Conservation (phyloP, 2,888 invertebrate species). For the Troilus luridus region DNA sequence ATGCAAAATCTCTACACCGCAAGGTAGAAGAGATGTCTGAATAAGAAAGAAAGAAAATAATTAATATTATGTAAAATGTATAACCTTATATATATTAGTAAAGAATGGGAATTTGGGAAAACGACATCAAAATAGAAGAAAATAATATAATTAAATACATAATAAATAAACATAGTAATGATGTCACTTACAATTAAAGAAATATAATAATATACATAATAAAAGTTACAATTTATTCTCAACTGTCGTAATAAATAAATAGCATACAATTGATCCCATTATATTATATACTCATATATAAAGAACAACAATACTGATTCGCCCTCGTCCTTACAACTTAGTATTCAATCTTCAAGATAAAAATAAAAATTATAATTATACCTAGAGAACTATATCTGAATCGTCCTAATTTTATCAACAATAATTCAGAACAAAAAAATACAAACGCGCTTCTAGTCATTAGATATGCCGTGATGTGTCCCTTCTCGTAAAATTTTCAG, state of each 20-base stretch:
- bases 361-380: not conserved
- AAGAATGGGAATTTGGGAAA: too few relatives aligned
- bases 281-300: not conserved
- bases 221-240: slow-evolving; percentile 1
- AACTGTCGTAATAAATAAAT: slow-evolving; percentile 4
- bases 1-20: too few relatives aligned
- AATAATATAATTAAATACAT: slow-evolving; percentile 39
- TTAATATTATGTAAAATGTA: too few relatives aligned
- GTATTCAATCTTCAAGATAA: not conserved
- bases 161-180: slow-evolving; percentile 16
- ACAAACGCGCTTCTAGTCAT: not conserved
- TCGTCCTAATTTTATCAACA: not conserved
- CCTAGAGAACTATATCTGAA: not conserved
- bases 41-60: too few relatives aligned
- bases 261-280: not conserved
- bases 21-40: too few relatives aligned
- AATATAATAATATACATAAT: slow-evolving; percentile 20
- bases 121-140: not conserved
- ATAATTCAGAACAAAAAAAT: slow-evolving; percentile 13
- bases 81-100: too few relatives aligned
- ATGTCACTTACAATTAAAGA: not conserved
- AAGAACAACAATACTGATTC: slow-evolving; percentile 5
- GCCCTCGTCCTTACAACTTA: not conserved
- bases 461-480: not conserved
- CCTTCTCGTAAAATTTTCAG: not conserved